These are phyloP conservation scores for Forbesichthys papilliferus DNA, from an alignment of 2,113 vertebrate species.

Conservation along the genomic window DNA sequence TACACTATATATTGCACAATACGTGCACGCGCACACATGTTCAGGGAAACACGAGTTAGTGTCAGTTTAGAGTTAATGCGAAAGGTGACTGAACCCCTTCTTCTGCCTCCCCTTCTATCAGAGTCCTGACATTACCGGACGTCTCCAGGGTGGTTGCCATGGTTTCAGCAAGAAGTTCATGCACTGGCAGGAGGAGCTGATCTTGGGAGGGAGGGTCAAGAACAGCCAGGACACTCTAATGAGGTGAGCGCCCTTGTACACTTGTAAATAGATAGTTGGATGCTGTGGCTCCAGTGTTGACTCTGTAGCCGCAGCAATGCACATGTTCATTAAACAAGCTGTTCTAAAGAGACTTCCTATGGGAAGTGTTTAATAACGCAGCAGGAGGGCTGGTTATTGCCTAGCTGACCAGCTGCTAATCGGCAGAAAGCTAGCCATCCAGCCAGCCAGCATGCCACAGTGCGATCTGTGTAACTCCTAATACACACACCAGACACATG, in stretches of 20 bases:
- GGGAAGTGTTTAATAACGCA: not conserved
- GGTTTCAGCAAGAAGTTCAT: constrained; percentile 98
- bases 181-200: constrained; percentile 98
- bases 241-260: constrained; percentile 74
- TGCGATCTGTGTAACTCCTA: constrained; percentile 56
- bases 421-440: constrained; percentile 19
- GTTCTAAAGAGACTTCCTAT: not conserved
- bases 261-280: not conserved
- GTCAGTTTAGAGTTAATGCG: no score
- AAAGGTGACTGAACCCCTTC: not conserved
- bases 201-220: constrained; percentile 88
- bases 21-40: constrained; percentile 1
- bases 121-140: constrained; percentile 83
- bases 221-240: constrained; percentile 84
- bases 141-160: constrained; percentile 90
- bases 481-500: constrained; percentile 46
- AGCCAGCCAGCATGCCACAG: constrained; percentile 18
- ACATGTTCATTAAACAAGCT: not conserved
- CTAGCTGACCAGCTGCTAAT: constrained; percentile 14
- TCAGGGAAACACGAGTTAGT: not conserved
- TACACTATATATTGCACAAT: not conserved
- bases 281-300: not conserved
- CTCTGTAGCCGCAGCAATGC: no score
- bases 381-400: constrained; percentile 13
- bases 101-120: constrained; percentile 48